A percentile compares a stretch with the other conserved stretches of the same genome.
phyloP scores from a whole-genome alignment of 2,888 invertebrate genomes.

The Athetis lepigone region DNA sequence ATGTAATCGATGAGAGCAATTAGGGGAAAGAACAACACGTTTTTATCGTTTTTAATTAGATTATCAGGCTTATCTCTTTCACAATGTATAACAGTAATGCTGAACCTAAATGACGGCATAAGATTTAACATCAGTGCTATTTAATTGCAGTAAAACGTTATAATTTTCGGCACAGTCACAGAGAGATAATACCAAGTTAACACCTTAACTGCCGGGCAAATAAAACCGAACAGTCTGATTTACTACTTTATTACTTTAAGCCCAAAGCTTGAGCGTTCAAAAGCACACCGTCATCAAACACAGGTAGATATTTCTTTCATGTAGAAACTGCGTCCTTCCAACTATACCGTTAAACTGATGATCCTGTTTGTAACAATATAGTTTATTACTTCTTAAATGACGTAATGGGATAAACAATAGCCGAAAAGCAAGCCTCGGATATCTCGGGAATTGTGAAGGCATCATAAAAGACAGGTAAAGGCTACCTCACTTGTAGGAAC shows the following conservation, averaged over 20 bases:
- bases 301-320: constrained; percentile 77
- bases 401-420: constrained; percentile 87
- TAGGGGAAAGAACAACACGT: neutral
- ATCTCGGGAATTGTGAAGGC: constrained; percentile 74
- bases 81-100: neutral
- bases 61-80: constrained; percentile 9
- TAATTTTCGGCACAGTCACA: constrained; percentile 16
- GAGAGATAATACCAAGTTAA: constrained; percentile 10
- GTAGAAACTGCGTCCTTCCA: constrained; percentile 64
- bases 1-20: constrained; percentile 10
- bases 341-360: constrained; percentile 84
- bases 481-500: constrained; percentile 87
- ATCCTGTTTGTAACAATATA: constrained; percentile 80
- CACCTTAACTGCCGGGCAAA: constrained; percentile 17
- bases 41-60: constrained; percentile 12
- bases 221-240: constrained; percentile 45
- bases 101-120: constrained; percentile 8
- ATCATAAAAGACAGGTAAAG: constrained; percentile 86
- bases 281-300: constrained; percentile 50
- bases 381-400: constrained; percentile 78
- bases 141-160: too few relatives aligned
- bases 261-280: constrained; percentile 38
- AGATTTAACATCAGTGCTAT: neutral
- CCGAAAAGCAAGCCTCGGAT: constrained; percentile 61
- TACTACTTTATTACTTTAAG: constrained; percentile 46